Base-by-base conservation (phyloP, 23 tunicate genomes). In the Corella eumyota region DNA sequence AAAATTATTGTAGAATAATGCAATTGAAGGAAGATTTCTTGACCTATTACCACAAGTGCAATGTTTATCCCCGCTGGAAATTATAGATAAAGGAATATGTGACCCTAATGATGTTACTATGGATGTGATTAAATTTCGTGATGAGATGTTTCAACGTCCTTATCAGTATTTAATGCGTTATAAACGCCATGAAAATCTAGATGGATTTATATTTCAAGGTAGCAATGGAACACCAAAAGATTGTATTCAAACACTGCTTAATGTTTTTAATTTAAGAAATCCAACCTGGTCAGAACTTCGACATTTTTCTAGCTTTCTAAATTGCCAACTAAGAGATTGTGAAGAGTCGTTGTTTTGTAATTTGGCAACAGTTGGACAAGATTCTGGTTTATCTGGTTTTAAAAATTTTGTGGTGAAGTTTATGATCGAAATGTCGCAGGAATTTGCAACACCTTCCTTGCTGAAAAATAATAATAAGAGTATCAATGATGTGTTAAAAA, bases 341-440 rank as follows among this genome's bases (percentile, higher is more conserved):
- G 92, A 82, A 62, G 55, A 62, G 52, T 82, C 92, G 2, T 21
- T 74, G 25, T 82, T 73, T 51, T 82, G 92, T 38, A 47, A 74
- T 49, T 30, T 4, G 0, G 28, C 54, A 0, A 20, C 74, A 23
- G 53, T 74, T 1, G 92, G 92, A 1, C 68, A 51, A 17, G 81
- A 67, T 51, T 64, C 71, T 29, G 71, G 80, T 25, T 61, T 82
- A 25, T 34, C 72, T 23, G 92, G 92, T 25, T 67, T 82, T 28
- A 74, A 74, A 55, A 62, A 79, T 45, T 82, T 82, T 67, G 92
- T 79, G 9, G 81, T 82, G 11, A 40, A 40, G 15, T 82, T 82
- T 37, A 82, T 82, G 92, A 82, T 82, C 5, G 33, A 76, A 30
- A 82, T 82, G 92, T 82, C 92, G 19, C 92, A 67, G 53, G 92